Conservation (phyloP, 2,797 vertebrate genomes). For the Kryptopterus vitreolus region DNA sequence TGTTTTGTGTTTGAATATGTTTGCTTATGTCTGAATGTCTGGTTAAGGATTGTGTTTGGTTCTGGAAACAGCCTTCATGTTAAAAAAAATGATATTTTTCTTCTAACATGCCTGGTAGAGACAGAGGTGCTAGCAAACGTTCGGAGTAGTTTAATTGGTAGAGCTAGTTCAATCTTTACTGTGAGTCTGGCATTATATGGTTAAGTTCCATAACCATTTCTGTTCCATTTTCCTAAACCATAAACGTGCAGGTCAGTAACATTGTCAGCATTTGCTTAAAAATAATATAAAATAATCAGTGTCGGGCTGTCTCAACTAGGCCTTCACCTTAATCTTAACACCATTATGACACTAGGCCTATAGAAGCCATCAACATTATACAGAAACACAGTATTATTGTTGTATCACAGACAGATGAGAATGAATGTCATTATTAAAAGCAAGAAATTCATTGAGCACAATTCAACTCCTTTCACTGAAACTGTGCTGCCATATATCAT, state of each 20-base stretch:
- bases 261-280: not conserved
- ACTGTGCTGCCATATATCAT: no score
- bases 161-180: conserved; percentile 10
- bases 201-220: not conserved
- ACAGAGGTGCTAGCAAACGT: not conserved
- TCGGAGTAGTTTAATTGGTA: conserved; percentile 1
- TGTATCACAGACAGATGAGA: no score
- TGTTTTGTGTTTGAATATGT: conserved; percentile 16
- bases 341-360: no score
- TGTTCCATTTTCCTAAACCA: not conserved
- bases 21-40: not conserved
- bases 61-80: not conserved
- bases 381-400: no score
- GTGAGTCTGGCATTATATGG: not conserved
- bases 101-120: conserved; percentile 11
- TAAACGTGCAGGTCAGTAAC: not conserved
- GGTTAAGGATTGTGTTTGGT: not conserved
- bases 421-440: no score
- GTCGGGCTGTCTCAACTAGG: no score
- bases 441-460: no score
- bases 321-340: no score
- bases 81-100: not conserved
- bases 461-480: no score
- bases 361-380: no score
- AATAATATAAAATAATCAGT: no score